These are phyloP conservation scores for Drosophila auraria DNA, from an alignment of 1,140 invertebrate genomes.

Conservation along the genomic window DNA sequence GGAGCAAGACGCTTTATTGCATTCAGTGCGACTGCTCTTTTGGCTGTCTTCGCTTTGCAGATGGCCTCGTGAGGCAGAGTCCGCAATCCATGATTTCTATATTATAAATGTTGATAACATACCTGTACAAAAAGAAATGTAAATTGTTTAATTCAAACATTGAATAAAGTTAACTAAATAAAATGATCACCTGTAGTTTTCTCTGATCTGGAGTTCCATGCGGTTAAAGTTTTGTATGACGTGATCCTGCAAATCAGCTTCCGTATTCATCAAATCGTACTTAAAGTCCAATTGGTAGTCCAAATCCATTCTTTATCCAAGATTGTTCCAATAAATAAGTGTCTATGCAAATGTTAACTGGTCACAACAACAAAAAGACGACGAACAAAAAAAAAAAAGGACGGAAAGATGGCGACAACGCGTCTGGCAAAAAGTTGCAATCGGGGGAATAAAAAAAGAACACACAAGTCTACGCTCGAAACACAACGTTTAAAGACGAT, in stretches of 20 bases:
- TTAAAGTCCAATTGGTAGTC: neutral
- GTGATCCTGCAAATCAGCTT: neutral
- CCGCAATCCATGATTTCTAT: too few species aligned
- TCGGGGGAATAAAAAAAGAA: neutral
- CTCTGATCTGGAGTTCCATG: conserved; percentile 3
- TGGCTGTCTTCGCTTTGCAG: conserved; percentile 65
- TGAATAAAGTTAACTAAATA: conserved; percentile 32
- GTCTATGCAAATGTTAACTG: too few species aligned
- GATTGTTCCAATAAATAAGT: neutral
- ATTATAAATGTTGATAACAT: conserved; percentile 23
- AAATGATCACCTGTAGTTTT: conserved; percentile 14
- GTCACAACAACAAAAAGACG: conserved; percentile 4
- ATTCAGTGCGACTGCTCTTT: conserved; percentile 84
- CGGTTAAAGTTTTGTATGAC: neutral
- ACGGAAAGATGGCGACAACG: neutral
- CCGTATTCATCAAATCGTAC: too few species aligned
- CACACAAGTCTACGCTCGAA: conserved; percentile 1
- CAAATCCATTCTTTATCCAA: neutral
- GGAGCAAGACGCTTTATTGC: conserved; percentile 85
- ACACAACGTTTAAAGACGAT: conserved; percentile 6
- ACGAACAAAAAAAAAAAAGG: conserved; percentile 5
- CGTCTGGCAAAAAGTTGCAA: neutral
- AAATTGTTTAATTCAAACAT: conserved; percentile 21
- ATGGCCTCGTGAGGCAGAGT: conserved; percentile 51
- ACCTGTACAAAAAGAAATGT: conserved; percentile 35